A percentile compares a stretch with the other conserved stretches of the same genome.
phyloP scores from a whole-genome alignment of 2,888 invertebrate species.

The Dynastes maya region DNA sequence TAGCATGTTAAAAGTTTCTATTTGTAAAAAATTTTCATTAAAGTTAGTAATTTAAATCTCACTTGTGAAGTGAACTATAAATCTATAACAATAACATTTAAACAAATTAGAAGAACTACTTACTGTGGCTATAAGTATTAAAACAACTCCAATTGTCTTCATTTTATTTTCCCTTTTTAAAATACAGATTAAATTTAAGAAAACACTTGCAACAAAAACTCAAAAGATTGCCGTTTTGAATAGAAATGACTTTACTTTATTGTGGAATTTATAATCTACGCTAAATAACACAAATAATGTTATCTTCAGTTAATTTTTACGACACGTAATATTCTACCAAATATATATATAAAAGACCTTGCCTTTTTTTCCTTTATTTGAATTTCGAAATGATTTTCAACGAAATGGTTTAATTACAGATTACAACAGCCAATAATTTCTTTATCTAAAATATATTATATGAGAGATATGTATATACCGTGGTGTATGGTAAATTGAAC shows the following conservation, averaged over 20 bases:
- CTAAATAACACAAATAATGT: constrained; percentile 6
- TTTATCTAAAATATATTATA: too few species aligned
- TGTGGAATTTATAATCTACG: constrained; percentile 4
- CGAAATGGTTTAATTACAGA: neutral
- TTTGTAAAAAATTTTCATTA: too few species aligned
- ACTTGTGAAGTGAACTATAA: too few species aligned
- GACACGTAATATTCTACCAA: neutral
- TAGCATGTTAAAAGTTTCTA: too few species aligned
- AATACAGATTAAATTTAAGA: neutral
- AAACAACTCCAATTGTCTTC: too few species aligned
- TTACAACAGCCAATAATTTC: neutral
- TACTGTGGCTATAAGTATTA: too few species aligned
- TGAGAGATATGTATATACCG: too few species aligned
- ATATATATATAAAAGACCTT: neutral
- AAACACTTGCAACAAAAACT: neutral
- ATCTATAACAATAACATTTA: too few species aligned
- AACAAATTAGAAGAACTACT: too few species aligned
- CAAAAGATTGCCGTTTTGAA: neutral
- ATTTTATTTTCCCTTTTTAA: too few species aligned
- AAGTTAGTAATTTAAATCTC: too few species aligned
- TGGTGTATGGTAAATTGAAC: too few species aligned
- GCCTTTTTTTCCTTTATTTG: neutral
- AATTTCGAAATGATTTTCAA: neutral
- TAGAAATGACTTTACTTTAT: neutral
- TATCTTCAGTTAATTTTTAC: constrained; percentile 17